Conservation (phyloP, 2,113 vertebrate species). For the Panthera leo region DNA sequence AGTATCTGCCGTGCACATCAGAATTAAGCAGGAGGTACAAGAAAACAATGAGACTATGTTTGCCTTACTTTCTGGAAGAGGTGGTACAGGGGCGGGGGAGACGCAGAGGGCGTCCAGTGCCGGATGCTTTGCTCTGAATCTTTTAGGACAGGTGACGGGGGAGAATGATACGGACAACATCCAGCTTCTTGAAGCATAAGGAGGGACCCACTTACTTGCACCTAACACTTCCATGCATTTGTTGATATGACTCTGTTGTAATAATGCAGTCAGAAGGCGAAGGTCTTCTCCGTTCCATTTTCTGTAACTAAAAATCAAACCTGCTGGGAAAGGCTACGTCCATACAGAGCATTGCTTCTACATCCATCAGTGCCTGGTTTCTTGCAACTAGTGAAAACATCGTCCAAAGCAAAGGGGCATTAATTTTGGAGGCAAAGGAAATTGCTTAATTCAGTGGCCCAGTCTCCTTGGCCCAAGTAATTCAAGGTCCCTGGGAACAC, state of each 20-base stretch:
- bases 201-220: background rate
- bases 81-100: accelerated
- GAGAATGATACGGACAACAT: background rate
- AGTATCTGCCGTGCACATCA: background rate
- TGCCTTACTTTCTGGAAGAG: background rate
- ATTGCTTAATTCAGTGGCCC: background rate
- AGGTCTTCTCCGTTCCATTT: background rate
- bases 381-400: background rate
- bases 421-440: background rate
- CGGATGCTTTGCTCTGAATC: accelerated
- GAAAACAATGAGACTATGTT: accelerated
- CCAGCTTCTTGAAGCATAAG: background rate
- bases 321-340: background rate
- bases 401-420: background rate
- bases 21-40: background rate
- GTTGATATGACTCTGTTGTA: background rate
- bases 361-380: background rate
- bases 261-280: background rate
- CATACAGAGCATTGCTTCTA: background rate
- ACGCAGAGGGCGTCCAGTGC: accelerated
- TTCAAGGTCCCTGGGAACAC: background rate
- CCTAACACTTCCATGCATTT: accelerated
- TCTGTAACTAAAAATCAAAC: background rate
- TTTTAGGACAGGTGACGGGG: accelerated
- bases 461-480: accelerated